Percentiles rank a stretch among this genome's conserved stretches.
Conservation (phyloP, 2,113 vertebrate species). For the Nanorana parkeri region DNA sequence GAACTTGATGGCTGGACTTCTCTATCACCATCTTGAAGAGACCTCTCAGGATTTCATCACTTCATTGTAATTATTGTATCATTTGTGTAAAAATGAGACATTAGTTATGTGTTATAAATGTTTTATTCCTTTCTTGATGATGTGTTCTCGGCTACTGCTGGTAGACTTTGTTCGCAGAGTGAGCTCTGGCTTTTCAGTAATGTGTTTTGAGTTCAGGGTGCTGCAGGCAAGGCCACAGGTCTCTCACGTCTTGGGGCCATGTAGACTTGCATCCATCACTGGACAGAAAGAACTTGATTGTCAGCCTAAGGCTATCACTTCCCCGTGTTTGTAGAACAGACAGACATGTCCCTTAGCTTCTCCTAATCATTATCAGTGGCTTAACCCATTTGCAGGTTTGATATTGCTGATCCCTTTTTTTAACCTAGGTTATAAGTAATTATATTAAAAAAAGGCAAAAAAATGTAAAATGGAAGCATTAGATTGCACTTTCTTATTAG, state of each 20-base stretch:
- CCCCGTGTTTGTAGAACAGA: background rate
- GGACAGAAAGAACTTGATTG: conserved; percentile 7
- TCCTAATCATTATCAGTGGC: conserved; percentile 13
- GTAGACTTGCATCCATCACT: conserved; percentile 19
- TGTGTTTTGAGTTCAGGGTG: background rate
- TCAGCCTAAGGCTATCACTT: conserved; percentile 38
- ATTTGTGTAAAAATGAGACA: background rate
- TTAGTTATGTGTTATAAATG: conserved; percentile 1
- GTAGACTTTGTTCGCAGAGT: background rate
- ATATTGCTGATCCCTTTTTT: background rate
- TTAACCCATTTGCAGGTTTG: conserved; percentile 19
- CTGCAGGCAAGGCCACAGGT: conserved; percentile 34
- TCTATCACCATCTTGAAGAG: background rate
- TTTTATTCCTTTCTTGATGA: conserved; percentile 26
- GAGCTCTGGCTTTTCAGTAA: background rate
- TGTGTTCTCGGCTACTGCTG: background rate
- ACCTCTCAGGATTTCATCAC: background rate
- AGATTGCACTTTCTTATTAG: background rate
- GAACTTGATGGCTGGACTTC: no score
- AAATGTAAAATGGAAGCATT: no score
- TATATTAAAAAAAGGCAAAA: no score
- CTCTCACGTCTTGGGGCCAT: background rate
- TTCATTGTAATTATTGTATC: background rate
- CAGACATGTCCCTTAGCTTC: background rate
- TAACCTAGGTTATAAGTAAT: background rate